Conservation (phyloP, 2,113 vertebrate genomes). For the Mugil cephalus region DNA sequence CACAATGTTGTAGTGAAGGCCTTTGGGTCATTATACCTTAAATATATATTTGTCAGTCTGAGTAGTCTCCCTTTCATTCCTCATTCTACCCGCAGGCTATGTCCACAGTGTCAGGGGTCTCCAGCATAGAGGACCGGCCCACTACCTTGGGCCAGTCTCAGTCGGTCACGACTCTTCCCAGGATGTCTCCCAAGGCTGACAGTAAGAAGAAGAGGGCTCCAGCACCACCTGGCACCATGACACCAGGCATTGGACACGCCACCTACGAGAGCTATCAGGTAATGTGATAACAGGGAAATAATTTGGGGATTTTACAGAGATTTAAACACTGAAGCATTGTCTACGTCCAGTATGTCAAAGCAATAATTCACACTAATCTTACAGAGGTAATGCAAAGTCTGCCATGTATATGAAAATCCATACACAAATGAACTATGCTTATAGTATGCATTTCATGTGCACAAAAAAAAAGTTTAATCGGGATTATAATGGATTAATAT, state of each 20-base stretch:
- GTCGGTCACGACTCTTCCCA: conserved; percentile 89
- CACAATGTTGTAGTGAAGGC: too few relatives aligned
- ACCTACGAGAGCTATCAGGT: conserved; percentile 77
- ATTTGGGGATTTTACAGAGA: neutral
- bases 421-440: too few relatives aligned
- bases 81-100: conserved; percentile 76
- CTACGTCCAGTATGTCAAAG: too few relatives aligned
- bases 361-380: too few relatives aligned
- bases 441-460: too few relatives aligned
- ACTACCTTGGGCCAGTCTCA: conserved; percentile 87
- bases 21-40: too few relatives aligned
- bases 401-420: too few relatives aligned
- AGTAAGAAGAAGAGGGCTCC: conserved; percentile 92
- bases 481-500: too few relatives aligned
- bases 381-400: too few relatives aligned
- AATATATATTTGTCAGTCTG: conserved; percentile 11
- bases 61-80: conserved; percentile 1
- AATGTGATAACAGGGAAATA: conserved; percentile 11
- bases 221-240: conserved; percentile 79
- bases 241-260: conserved; percentile 32
- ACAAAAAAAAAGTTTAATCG: too few relatives aligned
- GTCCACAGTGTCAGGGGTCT: conserved; percentile 80
- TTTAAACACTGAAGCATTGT: neutral
- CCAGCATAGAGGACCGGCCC: conserved; percentile 82
- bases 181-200: conserved; percentile 84